Conservation (phyloP, 2,888 invertebrate genomes). For the Diarsia brunnea region DNA sequence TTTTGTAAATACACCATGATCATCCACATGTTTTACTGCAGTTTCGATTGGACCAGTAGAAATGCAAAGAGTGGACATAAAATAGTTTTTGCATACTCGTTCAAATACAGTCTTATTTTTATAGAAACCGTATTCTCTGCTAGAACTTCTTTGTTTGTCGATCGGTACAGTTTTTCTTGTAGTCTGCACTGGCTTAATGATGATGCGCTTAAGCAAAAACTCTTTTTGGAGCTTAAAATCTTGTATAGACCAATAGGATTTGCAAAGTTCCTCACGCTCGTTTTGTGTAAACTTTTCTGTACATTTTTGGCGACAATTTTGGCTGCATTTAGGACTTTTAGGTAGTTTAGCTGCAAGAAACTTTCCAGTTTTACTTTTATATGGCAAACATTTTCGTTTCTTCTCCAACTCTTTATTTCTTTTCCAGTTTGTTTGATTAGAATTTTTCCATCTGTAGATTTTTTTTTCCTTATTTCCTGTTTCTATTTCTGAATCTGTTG, state of each 20-base stretch:
- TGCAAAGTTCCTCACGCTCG: no score
- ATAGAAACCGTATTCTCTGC: constrained; percentile 24
- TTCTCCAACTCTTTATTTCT: no score
- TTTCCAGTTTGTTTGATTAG: no score
- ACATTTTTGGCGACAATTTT: no score
- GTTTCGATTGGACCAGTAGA: constrained; percentile 34
- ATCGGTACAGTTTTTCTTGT: constrained; percentile 26
- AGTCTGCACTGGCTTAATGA: constrained; percentile 25
- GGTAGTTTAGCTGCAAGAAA: no score
- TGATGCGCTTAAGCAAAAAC: constrained; percentile 27
- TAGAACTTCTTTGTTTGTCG: constrained; percentile 23
- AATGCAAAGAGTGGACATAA: constrained; percentile 36
- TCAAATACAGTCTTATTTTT: constrained; percentile 29
- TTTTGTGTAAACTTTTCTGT: no score
- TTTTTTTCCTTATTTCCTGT: no score
- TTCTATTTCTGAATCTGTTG: no score
- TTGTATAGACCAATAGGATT: constrained; percentile 33
- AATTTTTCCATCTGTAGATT: no score
- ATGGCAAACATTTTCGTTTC: no score
- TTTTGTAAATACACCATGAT: constrained; percentile 27
- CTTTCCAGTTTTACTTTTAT: no score
- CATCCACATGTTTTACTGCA: constrained; percentile 37
- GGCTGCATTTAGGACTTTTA: no score
- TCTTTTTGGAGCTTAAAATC: constrained; percentile 30
- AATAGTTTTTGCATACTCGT: constrained; percentile 30